phyloP scores from a whole-genome alignment of 1,140 invertebrate genomes.

The Zelostemma sp. region DNA sequence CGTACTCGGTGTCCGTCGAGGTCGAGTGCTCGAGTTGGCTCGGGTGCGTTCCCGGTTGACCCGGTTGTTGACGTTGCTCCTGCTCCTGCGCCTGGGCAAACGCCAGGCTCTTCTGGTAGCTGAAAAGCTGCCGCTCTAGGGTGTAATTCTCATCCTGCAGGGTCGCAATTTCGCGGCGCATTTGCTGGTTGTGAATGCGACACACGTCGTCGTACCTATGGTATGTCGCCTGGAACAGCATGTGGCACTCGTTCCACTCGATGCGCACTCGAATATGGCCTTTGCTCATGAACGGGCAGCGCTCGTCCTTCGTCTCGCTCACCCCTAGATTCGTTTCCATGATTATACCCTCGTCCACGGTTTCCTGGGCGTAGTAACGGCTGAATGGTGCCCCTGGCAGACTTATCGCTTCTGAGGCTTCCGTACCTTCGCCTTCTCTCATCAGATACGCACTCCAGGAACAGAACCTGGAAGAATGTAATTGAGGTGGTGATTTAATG shows the following conservation, averaged over 20 bases:
- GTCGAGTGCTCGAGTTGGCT: constrained; percentile 73
- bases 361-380: constrained; percentile 88
- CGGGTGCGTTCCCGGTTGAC: constrained; percentile 58
- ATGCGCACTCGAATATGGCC: constrained; percentile 84
- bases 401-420: constrained; percentile 72
- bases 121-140: constrained; percentile 87
- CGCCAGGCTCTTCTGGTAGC: constrained; percentile 89
- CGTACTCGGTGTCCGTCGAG: constrained; percentile 82
- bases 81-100: constrained; percentile 75
- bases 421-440: constrained; percentile 71
- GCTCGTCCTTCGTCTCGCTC: constrained; percentile 83
- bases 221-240: constrained; percentile 88
- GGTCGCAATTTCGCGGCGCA: constrained; percentile 86
- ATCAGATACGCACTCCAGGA: constrained; percentile 85
- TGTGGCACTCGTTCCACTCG: constrained; percentile 88
- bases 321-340: constrained; percentile 86
- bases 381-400: constrained; percentile 82
- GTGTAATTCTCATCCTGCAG: constrained; percentile 89
- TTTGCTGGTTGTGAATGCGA: constrained; percentile 88
- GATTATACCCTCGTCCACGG: constrained; percentile 84
- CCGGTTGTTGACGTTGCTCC: constrained; percentile 67
- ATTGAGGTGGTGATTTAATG: too few relatives aligned
- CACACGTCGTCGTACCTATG: constrained; percentile 90
- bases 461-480: constrained; percentile 74
- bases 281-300: constrained; percentile 81